Evolutionary conservation across 2,797 vertebrate genomes (phyloP), one percentile per base, ranked within the genome.

Genomic region (Saxicola maurus): DNA sequence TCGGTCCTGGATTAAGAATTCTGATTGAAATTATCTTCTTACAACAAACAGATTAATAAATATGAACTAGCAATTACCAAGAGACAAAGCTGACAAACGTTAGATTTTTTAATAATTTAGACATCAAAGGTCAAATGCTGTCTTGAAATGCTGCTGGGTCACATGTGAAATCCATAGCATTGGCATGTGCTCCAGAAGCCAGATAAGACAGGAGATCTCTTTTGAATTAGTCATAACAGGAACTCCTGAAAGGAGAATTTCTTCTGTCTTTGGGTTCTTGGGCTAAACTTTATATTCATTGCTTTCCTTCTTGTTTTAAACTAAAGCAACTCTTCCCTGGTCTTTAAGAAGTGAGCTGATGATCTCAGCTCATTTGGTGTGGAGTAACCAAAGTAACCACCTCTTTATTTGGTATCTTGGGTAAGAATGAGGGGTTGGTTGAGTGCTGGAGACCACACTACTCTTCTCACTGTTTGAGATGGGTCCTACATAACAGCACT

Each of bases 221-320:
- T 87, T 89, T 19, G 19, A 75, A 85, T 51, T 60, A 83, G 17
- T 61, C 42, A 6, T 56, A 68, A 65, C 28, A 77, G n/a, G 55
- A 94, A 91, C 94, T 96, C 93, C 95, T 96, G 94, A 96, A 95
- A 94, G 82, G 91, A 95, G 95, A 83, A 31, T 69, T 62, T 94
- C 77, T 93, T 94, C 79, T 86, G 10, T 92, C 94, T 82, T 66
- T 86, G 89, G 92, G 90, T 76, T 94, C 60, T 85, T 86, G 95
- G 93, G 92, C 93, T 95, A 45, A 88, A 66, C 90, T 93, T 91
- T 40, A 25, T 33, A 64, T 92, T 92, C 87, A 56, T 68, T 69
- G 33, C 91, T 96, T 91, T 83, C 75, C 62, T 89, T 90, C 90
- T 91, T 72, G n/a, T 86, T 91, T 85, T 89, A 81, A 90, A 78